Conservation (phyloP, 2,797 vertebrate genomes). For the Tenualosa ilisha region DNA sequence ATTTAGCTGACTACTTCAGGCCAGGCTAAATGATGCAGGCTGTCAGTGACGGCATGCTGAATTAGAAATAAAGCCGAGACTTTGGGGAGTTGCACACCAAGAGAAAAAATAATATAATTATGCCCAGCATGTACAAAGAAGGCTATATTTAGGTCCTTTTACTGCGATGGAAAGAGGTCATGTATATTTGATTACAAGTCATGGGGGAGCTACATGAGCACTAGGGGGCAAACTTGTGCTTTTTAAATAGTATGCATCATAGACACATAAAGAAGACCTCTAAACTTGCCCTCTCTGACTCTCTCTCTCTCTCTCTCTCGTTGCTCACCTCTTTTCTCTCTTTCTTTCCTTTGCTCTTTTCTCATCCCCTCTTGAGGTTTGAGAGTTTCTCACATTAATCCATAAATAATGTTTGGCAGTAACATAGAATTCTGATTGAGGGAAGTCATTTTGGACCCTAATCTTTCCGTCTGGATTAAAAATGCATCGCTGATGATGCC, state of each 20-base stretch:
- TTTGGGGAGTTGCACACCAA: constrained; percentile 42
- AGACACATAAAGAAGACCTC: constrained; percentile 18
- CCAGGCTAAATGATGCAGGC: neutral
- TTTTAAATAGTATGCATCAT: constrained; percentile 49
- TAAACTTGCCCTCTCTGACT: constrained; percentile 33
- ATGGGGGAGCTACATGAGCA: constrained; percentile 64
- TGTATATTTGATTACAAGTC: constrained; percentile 52
- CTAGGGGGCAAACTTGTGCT: constrained; percentile 80
- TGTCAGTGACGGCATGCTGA: constrained; percentile 7
- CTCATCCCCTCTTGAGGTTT: neutral
- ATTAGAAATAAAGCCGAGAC: constrained; percentile 22
- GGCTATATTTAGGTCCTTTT: constrained; percentile 42
- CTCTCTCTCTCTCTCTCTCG: neutral
- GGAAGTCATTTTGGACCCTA: constrained; percentile 16
- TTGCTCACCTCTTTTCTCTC: neutral
- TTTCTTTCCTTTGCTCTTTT: neutral
- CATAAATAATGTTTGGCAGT: constrained; percentile 50
- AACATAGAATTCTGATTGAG: constrained; percentile 58
- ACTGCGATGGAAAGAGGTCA: constrained; percentile 45
- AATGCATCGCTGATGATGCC: constrained; percentile 47
- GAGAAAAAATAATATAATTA: constrained; percentile 43
- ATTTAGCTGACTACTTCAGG: neutral
- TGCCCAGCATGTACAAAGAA: constrained; percentile 30
- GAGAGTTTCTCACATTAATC: constrained; percentile 47
- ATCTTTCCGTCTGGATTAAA: constrained; percentile 53